phyloP scores from a whole-genome alignment of 2,888 invertebrate genomes.

The Euphydryas editha region DNA sequence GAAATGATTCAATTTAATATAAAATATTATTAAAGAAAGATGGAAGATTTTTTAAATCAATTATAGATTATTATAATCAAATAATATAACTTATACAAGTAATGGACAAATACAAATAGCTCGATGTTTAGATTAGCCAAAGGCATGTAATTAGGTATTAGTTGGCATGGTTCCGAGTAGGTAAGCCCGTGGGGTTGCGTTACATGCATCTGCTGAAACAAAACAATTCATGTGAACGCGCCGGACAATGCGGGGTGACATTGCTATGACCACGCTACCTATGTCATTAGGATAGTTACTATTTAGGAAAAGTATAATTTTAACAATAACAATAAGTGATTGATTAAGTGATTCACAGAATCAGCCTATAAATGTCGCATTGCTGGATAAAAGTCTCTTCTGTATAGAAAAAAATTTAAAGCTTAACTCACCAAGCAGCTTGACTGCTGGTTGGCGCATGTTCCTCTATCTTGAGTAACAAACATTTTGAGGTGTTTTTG shows the following conservation, averaged over 20 bases:
- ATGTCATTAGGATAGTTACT: conserved; percentile 41
- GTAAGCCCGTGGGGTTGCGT: conserved; percentile 64
- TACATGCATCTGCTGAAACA: conserved; percentile 68
- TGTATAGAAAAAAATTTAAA: no score
- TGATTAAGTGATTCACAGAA: no score
- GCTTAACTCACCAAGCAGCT: no score
- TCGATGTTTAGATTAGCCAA: conserved; percentile 34
- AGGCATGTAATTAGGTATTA: conserved; percentile 57
- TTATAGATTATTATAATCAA: not conserved
- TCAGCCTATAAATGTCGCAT: no score
- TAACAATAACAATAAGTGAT: no score
- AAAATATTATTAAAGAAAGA: no score
- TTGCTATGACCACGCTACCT: conserved; percentile 49
- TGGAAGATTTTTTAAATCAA: not conserved
- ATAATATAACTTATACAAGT: conserved; percentile 10
- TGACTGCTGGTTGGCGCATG: no score
- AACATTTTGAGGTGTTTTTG: no score
- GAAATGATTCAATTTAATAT: no score
- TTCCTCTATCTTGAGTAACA: no score
- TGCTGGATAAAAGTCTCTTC: no score
- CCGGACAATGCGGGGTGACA: conserved; percentile 72
- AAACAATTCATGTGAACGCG: conserved; percentile 76
- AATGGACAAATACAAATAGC: conserved; percentile 19
- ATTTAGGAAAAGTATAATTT: not conserved
- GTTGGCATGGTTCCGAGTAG: conserved; percentile 79